Base-by-base conservation (phyloP, 30 jellyfish, hydroid and myxozoan species). In the Haliclystus octoradiatus region DNA sequence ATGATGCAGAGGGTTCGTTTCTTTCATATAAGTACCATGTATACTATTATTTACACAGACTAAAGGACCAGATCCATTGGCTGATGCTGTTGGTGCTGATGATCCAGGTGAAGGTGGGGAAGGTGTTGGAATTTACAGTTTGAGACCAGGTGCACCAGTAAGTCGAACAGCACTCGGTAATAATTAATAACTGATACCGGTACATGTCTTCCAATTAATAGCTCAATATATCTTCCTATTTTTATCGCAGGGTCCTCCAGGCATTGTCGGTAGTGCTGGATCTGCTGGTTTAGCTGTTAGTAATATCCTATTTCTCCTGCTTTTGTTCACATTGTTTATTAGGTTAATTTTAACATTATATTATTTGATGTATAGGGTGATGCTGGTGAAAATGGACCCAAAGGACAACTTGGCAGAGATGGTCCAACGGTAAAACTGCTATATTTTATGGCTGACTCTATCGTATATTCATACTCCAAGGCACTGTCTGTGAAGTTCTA, bases 221-320 rank as follows among this genome's bases (percentile, higher is more conserved):
- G 73, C 3, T 25, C 26, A 3, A 32, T 67, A n/a, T n/a, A n/a
- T n/a, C n/a, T n/a, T n/a, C n/a, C n/a, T n/a, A n/a, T n/a, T n/a
- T n/a, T n/a, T n/a, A n/a, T n/a, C n/a, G n/a, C n/a, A 75, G 85
- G 98, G 98, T 3, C 98, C 98, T 2, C 82, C 79, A 25, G 98
- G 98, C 34, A 84, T 90, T 15, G 93, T 86, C 24, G 98, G 98
- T 12, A 72, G 66, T 27, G 95, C 84, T 62, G 98, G 98, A n/a
- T 79, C 86, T 13, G 86, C 85, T 29, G 96, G 96, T 15, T 61
- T 13, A 26, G 32, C 76, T 23, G 90, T 77, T 19, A 77, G 88
- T 49, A n/a, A 51, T 15, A 26, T 28, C 33, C 24, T 0, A 30
- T 52, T 28, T 24, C 47, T 9, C 23, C 30, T 13, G 13, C 2